Base-by-base conservation (phyloP, 64 coral and sea anemone species). In the Catalaphyllia jardinei region DNA sequence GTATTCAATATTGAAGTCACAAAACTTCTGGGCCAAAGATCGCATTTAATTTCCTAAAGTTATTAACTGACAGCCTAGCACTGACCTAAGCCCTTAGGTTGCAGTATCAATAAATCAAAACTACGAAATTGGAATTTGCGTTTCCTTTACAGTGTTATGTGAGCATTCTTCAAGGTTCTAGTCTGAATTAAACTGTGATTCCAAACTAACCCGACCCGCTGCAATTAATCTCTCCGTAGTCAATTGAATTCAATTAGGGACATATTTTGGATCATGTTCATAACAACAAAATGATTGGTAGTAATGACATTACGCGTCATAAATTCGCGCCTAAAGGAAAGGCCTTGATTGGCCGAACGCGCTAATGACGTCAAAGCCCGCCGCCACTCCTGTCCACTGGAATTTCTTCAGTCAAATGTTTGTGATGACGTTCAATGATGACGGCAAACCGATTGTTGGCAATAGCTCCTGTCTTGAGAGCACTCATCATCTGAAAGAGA, bases 361-460 rank as follows among this genome's bases (percentile, higher is more conserved):
- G 19, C 13, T 25, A 10, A 85, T 71, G 33, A 71, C 81, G 72
- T 88, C 74, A 94, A 14, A 94, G 38, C 52, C 94, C 94, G 25
- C 94, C 95, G 61, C 92, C 92, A 78, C 91, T 94, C 18, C 88
- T 72, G 22, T 94, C 87, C 63, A 93, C 95, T 10, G 95, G 88
- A 30, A 90, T 94, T 35, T 97, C 69, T 31, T 94, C 82, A 2
- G 78, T 93, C 35, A 97, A 81, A 50, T 97, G 88, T 77, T 97
- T 79, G 31, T 91, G 82, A 52, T 94, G 92, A 19, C 92, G 88
- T 19, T 98, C 84, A 31, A 98, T 94, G 33, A 98, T 94, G 39
- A 89, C 82, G 4, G 92, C 92, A 89, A 98, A 94, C n/a, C 95
- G 92, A 62, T 94, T 98, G 80, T 98, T 87, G 61, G 95, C 82